Conservation (phyloP, 92 coral and sea anemone species). For the Heteractis magnifica region DNA sequence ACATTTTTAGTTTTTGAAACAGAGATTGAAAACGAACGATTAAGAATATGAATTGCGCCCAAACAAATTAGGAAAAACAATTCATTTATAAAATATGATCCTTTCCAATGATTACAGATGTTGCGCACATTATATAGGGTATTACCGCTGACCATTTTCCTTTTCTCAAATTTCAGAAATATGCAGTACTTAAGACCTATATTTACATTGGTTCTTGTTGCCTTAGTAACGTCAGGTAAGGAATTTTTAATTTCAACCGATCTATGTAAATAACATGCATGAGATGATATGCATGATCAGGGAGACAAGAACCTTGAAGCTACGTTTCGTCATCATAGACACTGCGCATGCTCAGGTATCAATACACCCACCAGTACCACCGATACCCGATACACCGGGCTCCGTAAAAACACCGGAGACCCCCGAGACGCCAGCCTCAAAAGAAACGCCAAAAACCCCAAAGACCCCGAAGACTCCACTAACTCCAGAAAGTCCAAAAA, state of each 20-base stretch:
- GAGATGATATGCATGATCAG: background rate
- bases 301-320: conserved; percentile 10
- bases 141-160: background rate
- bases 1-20: background rate
- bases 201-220: conserved; percentile 21
- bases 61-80: background rate
- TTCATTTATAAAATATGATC: background rate
- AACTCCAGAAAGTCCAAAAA: conserved; percentile 79
- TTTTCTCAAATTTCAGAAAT: conserved; percentile 10
- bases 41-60: background rate
- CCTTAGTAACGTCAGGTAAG: conserved; percentile 26
- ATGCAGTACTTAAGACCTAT: conserved; percentile 20
- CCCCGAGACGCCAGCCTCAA: conserved; percentile 40
- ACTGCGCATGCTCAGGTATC: conserved; percentile 55
- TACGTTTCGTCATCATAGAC: conserved; percentile 29
- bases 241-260: background rate
- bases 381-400: conserved; percentile 73
- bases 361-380: conserved; percentile 56
- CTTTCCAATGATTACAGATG: background rate
- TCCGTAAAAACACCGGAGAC: conserved; percentile 70
- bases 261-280: background rate
- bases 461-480: conserved; percentile 65
- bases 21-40: background rate
- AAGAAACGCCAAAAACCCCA: conserved; percentile 70
- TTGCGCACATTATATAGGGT: background rate